These are phyloP conservation scores for Sialis fuliginosa DNA, from an alignment of 2,888 invertebrate genomes.

Conservation along the genomic window DNA sequence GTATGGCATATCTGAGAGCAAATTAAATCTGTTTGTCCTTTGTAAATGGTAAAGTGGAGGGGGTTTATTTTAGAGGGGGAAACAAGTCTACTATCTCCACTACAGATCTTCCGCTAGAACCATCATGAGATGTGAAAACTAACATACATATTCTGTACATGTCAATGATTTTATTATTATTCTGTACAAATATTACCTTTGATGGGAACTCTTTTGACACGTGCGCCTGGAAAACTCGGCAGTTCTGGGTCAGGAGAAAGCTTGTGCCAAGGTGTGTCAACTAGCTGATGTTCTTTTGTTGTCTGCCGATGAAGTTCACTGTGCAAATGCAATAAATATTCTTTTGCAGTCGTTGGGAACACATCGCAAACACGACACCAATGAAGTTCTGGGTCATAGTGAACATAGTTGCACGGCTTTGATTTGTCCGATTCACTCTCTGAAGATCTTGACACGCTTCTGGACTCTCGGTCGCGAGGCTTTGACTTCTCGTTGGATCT, in stretches of 20 bases:
- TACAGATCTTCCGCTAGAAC: too few species aligned
- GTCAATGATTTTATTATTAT: not conserved
- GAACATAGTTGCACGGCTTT: constrained; percentile 55
- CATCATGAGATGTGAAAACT: too few species aligned
- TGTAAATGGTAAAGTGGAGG: too few species aligned
- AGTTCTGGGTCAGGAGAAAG: constrained; percentile 40
- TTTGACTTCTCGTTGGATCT: constrained; percentile 4
- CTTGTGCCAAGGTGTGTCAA: constrained; percentile 64
- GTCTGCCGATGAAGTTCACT: constrained; percentile 54
- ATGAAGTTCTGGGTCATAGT: constrained; percentile 79
- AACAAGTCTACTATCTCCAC: too few species aligned
- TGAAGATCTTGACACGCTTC: constrained; percentile 15
- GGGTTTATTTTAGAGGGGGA: too few species aligned
- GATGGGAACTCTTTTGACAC: constrained; percentile 63
- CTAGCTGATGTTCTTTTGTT: constrained; percentile 35
- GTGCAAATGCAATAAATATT: constrained; percentile 70
- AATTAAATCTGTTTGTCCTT: too few species aligned
- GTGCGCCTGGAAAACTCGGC: constrained; percentile 48
- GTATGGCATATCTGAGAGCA: too few species aligned
- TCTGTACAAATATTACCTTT: constrained; percentile 35
- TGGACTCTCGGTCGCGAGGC: constrained; percentile 9
- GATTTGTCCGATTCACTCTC: constrained; percentile 22
- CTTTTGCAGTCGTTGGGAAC: constrained; percentile 74
- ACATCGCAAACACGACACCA: constrained; percentile 79
- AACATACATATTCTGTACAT: too few species aligned